Conservation (phyloP, 2,888 invertebrate species). For the Byasa hedistus region DNA sequence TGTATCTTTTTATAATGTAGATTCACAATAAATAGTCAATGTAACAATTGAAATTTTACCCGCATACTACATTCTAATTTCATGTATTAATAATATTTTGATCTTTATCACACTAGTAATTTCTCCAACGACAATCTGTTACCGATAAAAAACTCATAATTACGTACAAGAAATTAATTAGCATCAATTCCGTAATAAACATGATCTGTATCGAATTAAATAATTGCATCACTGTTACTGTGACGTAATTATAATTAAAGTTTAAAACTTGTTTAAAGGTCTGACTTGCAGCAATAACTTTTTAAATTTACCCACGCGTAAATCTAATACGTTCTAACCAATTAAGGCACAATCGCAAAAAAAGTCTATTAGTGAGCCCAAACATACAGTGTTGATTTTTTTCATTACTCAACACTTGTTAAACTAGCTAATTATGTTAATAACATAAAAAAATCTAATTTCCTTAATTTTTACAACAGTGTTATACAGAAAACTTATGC, state of each 20-base stretch:
- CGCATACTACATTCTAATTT: background rate
- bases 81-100: background rate
- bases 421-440: too few species aligned
- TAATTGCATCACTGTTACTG: slow-evolving; percentile 34
- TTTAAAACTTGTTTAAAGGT: slow-evolving; percentile 35
- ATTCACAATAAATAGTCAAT: background rate
- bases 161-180: background rate
- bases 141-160: background rate
- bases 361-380: slow-evolving; percentile 40
- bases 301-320: slow-evolving; percentile 53
- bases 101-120: too few species aligned
- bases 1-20: background rate
- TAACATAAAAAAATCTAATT: too few species aligned
- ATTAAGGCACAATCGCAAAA: slow-evolving; percentile 47
- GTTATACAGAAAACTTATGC: background rate
- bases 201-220: slow-evolving; percentile 13
- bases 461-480: background rate
- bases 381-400: slow-evolving; percentile 25
- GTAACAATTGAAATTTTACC: background rate
- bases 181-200: slow-evolving; percentile 2
- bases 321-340: slow-evolving; percentile 47
- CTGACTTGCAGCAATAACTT: slow-evolving; percentile 40
- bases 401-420: too few species aligned
- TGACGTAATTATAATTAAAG: slow-evolving; percentile 42
- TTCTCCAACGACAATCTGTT: background rate